A percentile compares a stretch with the other conserved stretches of the same genome.
Evolutionary conservation across 2,797 vertebrate genomes (phyloP).

Genomic region (Aotus griseimembra): DNA sequence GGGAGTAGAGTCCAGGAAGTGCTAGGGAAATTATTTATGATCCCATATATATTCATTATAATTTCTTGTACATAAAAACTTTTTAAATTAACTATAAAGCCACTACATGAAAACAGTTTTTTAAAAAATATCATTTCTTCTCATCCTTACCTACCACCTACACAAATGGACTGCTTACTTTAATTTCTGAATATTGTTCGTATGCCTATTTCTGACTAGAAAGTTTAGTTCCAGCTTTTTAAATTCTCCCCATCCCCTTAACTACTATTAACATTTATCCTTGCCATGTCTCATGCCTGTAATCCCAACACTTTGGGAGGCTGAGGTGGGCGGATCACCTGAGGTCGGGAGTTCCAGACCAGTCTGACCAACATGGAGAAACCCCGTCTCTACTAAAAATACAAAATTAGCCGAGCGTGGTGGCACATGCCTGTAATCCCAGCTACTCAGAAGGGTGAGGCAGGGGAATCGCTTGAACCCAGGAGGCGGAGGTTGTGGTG

Average conservation of each 20-base stretch:
- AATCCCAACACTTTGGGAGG: too few relatives aligned
- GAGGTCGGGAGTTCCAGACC: too few relatives aligned
- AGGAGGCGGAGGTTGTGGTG: too few relatives aligned
- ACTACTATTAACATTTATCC: conserved; percentile 36
- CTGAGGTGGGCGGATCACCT: too few relatives aligned
- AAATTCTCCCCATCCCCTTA: background rate
- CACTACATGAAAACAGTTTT: background rate
- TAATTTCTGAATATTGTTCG: background rate
- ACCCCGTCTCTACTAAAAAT: too few relatives aligned
- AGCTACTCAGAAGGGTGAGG: too few relatives aligned
- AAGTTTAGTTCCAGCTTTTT: conserved; percentile 36
- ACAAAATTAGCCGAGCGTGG: too few relatives aligned
- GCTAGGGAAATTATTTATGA: background rate
- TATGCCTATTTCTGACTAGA: background rate
- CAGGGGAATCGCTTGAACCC: too few relatives aligned
- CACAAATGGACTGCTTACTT: background rate
- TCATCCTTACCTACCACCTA: background rate
- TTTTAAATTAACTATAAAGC: background rate
- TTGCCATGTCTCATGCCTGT: too few relatives aligned
- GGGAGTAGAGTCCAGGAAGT: background rate
- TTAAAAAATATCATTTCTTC: background rate
- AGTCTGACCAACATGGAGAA: too few relatives aligned
- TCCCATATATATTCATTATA: background rate
- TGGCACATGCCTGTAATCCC: too few relatives aligned
- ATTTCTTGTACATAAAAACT: background rate